Percentiles rank a stretch among this genome's conserved stretches.
These are phyloP conservation scores for Vanessa cardui DNA, from an alignment of 2,888 invertebrate genomes.

Conservation along the genomic window DNA sequence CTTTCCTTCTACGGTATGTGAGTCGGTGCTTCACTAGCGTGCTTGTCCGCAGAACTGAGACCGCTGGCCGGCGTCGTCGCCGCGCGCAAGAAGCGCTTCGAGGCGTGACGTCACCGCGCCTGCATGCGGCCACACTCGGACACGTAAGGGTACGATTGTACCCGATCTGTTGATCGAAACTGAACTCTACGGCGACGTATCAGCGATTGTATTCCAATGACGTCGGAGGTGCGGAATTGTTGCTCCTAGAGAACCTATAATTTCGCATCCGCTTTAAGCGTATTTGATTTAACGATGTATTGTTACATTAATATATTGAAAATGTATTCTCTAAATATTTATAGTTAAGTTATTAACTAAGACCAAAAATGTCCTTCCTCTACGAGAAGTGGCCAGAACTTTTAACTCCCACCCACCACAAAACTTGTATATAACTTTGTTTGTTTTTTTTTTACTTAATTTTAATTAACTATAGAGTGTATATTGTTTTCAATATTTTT, in stretches of 20 bases:
- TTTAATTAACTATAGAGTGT: slow-evolving; percentile 58
- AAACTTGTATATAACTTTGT: slow-evolving; percentile 66
- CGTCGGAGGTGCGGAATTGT: slow-evolving; percentile 5
- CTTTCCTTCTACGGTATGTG: background rate
- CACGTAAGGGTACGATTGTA: background rate
- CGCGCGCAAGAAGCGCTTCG: slow-evolving; percentile 87
- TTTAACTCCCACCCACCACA: slow-evolving; percentile 74
- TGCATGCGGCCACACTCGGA: slow-evolving; percentile 69
- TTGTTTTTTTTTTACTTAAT: slow-evolving; percentile 58
- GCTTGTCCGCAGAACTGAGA: slow-evolving; percentile 65
- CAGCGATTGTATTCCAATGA: background rate
- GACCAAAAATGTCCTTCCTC: slow-evolving; percentile 57
- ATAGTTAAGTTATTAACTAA: slow-evolving; percentile 48
- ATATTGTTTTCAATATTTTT: slow-evolving; percentile 49
- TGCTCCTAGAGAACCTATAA: slow-evolving; percentile 1
- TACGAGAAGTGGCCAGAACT: slow-evolving; percentile 67
- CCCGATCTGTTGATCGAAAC: background rate
- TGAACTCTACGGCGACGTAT: slow-evolving; percentile 2
- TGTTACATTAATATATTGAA: slow-evolving; percentile 37
- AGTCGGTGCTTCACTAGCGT: too few species aligned
- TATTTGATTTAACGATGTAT: slow-evolving; percentile 16
- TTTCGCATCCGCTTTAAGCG: slow-evolving; percentile 2
- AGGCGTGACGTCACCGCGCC: slow-evolving; percentile 56
- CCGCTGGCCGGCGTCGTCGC: slow-evolving; percentile 87
- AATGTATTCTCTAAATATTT: slow-evolving; percentile 30